Percentiles rank a stretch among this genome's conserved stretches.
phyloP scores from a whole-genome alignment of 2,797 vertebrate species.

The Neoniphon sammara region DNA sequence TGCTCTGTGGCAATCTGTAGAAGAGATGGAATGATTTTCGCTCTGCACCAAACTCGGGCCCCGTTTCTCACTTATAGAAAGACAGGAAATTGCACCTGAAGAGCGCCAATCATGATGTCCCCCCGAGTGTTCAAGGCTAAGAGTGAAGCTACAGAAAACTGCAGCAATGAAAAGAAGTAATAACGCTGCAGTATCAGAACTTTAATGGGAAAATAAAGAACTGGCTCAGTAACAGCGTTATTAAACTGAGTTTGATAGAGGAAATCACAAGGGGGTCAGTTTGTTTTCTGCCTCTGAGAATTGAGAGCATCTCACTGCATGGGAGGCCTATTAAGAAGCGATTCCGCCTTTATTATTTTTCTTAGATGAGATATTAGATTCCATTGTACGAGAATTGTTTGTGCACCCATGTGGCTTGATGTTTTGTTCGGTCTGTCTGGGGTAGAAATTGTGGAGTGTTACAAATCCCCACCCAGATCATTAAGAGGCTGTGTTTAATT shows the following conservation, averaged over 20 bases:
- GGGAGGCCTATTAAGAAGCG: constrained; percentile 44
- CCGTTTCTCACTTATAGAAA: constrained; percentile 47
- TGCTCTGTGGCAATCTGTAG: constrained; percentile 36
- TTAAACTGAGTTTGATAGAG: constrained; percentile 35
- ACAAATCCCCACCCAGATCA: constrained; percentile 52
- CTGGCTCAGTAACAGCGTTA: constrained; percentile 42
- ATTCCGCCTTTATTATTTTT: constrained; percentile 38
- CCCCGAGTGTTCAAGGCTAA: constrained; percentile 36
- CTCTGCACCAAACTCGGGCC: constrained; percentile 47
- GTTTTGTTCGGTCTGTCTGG: constrained; percentile 44
- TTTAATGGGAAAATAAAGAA: constrained; percentile 59
- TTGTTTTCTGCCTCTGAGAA: constrained; percentile 34
- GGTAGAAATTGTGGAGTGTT: constrained; percentile 52
- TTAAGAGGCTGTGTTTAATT: constrained; percentile 67
- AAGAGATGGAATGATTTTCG: constrained; percentile 61
- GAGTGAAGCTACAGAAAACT: constrained; percentile 40
- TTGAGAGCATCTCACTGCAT: constrained; percentile 11
- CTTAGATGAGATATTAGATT: constrained; percentile 50
- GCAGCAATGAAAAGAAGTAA: constrained; percentile 51
- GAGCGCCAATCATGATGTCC: constrained; percentile 56
- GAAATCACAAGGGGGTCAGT: constrained; percentile 26
- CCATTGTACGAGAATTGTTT: constrained; percentile 26
- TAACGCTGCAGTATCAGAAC: constrained; percentile 36
- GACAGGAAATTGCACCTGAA: constrained; percentile 69
- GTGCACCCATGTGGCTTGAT: constrained; percentile 36